Conservation (phyloP, 64 coral and sea anemone genomes). For the Pocillopora verrucosa region DNA sequence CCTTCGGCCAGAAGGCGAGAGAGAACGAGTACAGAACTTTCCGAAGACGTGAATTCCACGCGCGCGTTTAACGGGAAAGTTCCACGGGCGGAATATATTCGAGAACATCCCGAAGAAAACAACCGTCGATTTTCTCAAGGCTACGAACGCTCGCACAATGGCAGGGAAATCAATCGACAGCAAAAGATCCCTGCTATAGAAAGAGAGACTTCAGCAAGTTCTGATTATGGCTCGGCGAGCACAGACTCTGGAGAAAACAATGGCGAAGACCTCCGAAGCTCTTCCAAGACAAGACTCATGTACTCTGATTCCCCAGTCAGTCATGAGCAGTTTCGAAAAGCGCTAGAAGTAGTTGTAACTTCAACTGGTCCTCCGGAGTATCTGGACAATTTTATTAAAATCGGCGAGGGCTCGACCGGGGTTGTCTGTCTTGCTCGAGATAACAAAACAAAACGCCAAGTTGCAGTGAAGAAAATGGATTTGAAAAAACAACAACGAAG, state of each 20-base stretch:
- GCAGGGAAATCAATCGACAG: slow-evolving; percentile 9
- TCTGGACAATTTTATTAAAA: slow-evolving; percentile 99
- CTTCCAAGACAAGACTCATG: slow-evolving; percentile 85
- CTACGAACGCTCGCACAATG: slow-evolving; percentile 27
- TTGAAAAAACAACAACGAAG: slow-evolving; percentile 94
- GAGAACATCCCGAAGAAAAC: background rate
- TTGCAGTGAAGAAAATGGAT: slow-evolving; percentile 99
- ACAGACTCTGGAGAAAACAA: slow-evolving; percentile 71
- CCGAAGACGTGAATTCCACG: background rate
- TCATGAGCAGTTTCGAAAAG: slow-evolving; percentile 91
- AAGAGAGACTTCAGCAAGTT: slow-evolving; percentile 79
- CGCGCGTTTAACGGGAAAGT: slow-evolving; percentile 9
- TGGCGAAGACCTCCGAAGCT: slow-evolving; percentile 51
- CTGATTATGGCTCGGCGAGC: slow-evolving; percentile 93
- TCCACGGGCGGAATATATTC: background rate
- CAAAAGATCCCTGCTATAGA: slow-evolving; percentile 35
- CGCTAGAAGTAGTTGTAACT: slow-evolving; percentile 85
- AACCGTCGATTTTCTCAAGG: slow-evolving; percentile 28
- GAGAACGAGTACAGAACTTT: slow-evolving; percentile 9
- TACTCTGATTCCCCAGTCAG: slow-evolving; percentile 87
- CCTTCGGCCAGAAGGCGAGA: slow-evolving; percentile 37
- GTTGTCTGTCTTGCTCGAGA: slow-evolving; percentile 92
- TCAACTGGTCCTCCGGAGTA: slow-evolving; percentile 63
- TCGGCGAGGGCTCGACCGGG: slow-evolving; percentile 96
- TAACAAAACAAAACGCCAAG: slow-evolving; percentile 89